A percentile compares a stretch with the other conserved stretches of the same genome.
Evolutionary conservation across 2,113 vertebrate species (phyloP).

Genomic region (Oncorhynchus masou): DNA sequence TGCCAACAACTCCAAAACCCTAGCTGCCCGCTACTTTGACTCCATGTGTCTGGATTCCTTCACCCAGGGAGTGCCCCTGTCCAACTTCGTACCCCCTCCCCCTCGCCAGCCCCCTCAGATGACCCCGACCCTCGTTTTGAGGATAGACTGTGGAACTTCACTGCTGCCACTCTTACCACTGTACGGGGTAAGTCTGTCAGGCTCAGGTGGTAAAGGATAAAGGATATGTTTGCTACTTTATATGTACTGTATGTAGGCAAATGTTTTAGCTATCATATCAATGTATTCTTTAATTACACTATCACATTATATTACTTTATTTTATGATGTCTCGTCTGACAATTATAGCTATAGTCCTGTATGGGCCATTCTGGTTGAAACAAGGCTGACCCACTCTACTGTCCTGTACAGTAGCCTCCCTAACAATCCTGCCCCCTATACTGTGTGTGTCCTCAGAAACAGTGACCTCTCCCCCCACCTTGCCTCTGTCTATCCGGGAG

Average conservation of each 20-base stretch:
- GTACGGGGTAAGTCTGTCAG: slow-evolving; percentile 72
- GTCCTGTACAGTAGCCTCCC: too few relatives aligned
- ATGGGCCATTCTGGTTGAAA: too few relatives aligned
- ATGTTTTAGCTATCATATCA: too few relatives aligned
- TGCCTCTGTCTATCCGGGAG: slow-evolving; percentile 83
- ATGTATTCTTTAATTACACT: too few relatives aligned
- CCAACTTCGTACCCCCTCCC: slow-evolving; percentile 91
- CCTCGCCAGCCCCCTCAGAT: slow-evolving; percentile 88
- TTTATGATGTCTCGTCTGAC: too few relatives aligned
- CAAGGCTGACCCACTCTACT: too few relatives aligned
- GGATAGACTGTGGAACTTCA: slow-evolving; percentile 84
- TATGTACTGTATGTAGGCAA: too few relatives aligned
- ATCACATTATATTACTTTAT: too few relatives aligned
- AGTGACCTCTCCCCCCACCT: slow-evolving; percentile 77
- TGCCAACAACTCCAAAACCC: slow-evolving; percentile 86
- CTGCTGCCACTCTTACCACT: slow-evolving; percentile 73
- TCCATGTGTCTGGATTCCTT: slow-evolving; percentile 96
- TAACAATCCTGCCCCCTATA: neutral
- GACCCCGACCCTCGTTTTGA: slow-evolving; percentile 80
- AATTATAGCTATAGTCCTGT: too few relatives aligned
- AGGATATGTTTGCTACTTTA: too few relatives aligned
- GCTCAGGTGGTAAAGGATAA: neutral
- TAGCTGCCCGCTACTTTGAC: slow-evolving; percentile 91
- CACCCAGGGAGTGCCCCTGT: slow-evolving; percentile 92
- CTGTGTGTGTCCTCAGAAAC: slow-evolving; percentile 69